Conservation (phyloP, 64 coral and sea anemone genomes). For the Stylophora pistillata region DNA sequence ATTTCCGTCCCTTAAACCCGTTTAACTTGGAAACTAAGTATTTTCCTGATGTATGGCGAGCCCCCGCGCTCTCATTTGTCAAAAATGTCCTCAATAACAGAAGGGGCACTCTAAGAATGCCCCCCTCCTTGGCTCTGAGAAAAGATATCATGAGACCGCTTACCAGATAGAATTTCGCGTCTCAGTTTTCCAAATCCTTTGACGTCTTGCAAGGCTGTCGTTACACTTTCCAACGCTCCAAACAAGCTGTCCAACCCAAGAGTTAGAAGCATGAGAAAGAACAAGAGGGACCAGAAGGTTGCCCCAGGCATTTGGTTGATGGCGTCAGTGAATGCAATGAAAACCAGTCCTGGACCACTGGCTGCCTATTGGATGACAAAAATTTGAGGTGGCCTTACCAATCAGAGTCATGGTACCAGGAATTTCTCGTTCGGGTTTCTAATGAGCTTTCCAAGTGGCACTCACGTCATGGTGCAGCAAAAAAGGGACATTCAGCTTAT, state of each 20-base stretch:
- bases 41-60: background rate
- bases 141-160: background rate
- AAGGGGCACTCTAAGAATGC: background rate
- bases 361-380: constrained; percentile 57
- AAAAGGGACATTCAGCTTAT: too few relatives aligned
- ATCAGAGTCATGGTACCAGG: too few relatives aligned
- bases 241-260: constrained; percentile 89
- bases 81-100: background rate
- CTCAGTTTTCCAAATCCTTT: constrained; percentile 56
- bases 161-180: constrained; percentile 76
- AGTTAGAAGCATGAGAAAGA: constrained; percentile 88
- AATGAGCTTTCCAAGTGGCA: too few relatives aligned
- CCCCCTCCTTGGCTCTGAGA: background rate
- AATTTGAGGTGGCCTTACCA: background rate
- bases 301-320: constrained; percentile 88
- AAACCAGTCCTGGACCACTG: constrained; percentile 84
- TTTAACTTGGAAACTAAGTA: background rate
- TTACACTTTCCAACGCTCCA: constrained; percentile 89
- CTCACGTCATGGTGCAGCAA: too few relatives aligned
- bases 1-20: background rate
- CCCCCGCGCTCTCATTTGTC: background rate
- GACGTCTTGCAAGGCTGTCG: constrained; percentile 79
- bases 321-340: constrained; percentile 96
- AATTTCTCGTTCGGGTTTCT: too few relatives aligned
- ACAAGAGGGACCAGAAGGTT: constrained; percentile 84